A percentile compares a stretch with the other conserved stretches of the same genome.
Conservation (phyloP, 2,113 vertebrate genomes). For the Danio rerio region GRCz12tu NC_133193.1:35895001-35895500, state of each 20-base stretch:
- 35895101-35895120: slow-evolving; percentile 80
- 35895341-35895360: slow-evolving; percentile 74
- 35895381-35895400: slow-evolving; percentile 78
- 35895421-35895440: slow-evolving; percentile 77
- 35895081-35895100: slow-evolving; percentile 80
- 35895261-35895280: slow-evolving; percentile 73
- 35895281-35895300: slow-evolving; percentile 75
- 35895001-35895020: neutral
- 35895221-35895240: slow-evolving; percentile 74
- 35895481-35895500: slow-evolving; percentile 80
- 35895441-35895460: slow-evolving; percentile 74
- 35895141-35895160: slow-evolving; percentile 80
- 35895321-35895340: slow-evolving; percentile 76
- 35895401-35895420: slow-evolving; percentile 78
- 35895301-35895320: slow-evolving; percentile 75
- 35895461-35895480: slow-evolving; percentile 81
- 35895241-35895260: slow-evolving; percentile 76
- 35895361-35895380: slow-evolving; percentile 73
- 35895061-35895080: slow-evolving; percentile 36
- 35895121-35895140: slow-evolving; percentile 76
- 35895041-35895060: neutral
- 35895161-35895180: slow-evolving; percentile 77
- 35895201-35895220: slow-evolving; percentile 80
- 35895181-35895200: slow-evolving; percentile 76
- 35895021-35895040: neutral